A percentile compares a stretch with the other conserved stretches of the same genome.
phyloP scores from a whole-genome alignment of 2,888 invertebrate genomes.

The Caenorhabditis auriculariae region DNA sequence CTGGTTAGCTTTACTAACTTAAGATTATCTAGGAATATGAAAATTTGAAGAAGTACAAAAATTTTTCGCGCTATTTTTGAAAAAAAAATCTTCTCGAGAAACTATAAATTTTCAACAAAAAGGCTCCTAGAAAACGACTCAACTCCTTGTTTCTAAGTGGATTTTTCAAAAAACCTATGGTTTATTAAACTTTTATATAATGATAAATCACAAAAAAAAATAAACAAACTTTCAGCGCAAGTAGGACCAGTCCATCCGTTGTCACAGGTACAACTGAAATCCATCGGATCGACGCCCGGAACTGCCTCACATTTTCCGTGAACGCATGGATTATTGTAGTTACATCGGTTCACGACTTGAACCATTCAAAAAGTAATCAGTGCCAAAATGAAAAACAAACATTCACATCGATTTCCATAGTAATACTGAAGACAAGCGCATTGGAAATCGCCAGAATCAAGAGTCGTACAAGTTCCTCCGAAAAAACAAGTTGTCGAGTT shows the following conservation, averaged over 20 bases:
- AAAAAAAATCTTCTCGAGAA: neutral
- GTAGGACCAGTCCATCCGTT: slow-evolving; percentile 22
- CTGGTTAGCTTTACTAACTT: too few species aligned
- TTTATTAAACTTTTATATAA: neutral
- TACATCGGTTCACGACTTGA: slow-evolving; percentile 23
- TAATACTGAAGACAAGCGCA: neutral
- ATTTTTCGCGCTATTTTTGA: neutral
- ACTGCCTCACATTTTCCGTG: slow-evolving; percentile 20
- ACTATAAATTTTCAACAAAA: neutral
- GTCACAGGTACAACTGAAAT: slow-evolving; percentile 26
- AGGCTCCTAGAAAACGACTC: neutral
- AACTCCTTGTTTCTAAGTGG: too few species aligned
- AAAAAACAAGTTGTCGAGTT: slow-evolving; percentile 10
- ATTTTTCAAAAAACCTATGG: too few species aligned
- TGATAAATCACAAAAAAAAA: neutral
- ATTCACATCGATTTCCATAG: neutral
- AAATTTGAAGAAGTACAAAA: too few species aligned
- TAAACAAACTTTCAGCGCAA: slow-evolving; percentile 24
- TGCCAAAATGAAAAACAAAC: neutral
- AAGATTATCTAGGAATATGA: too few species aligned
- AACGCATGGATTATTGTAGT: slow-evolving; percentile 30
- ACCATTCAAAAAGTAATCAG: neutral
- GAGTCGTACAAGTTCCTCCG: slow-evolving; percentile 9
- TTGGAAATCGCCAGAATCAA: neutral
- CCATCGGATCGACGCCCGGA: slow-evolving; percentile 8